Evolutionary conservation across 2,888 invertebrate genomes (phyloP), one percentile per base, ranked within the genome.

Genomic region (Tinea pellionella): DNA sequence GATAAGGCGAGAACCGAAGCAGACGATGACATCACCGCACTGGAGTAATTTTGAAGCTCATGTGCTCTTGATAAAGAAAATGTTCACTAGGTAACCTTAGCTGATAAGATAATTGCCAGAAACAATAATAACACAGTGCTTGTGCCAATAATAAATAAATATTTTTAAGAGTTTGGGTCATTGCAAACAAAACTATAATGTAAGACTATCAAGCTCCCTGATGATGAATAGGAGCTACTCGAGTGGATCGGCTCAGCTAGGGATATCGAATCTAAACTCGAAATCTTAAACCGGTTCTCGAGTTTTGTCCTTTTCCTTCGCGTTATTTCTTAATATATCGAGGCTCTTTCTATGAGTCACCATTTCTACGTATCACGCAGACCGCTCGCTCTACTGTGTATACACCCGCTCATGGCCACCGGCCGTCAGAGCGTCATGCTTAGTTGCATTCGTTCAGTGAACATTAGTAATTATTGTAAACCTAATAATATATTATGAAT

Each of bases 261-360:
- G 79, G 80, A 83, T 86, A 87, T 86, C 81, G 84, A 80, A 82
- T 86, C 79, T 79, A 81, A 84, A 86, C 84, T 85, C 84, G 87
- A 87, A 87, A 84, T 86, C 79, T 77, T 70, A 76, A 87, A 87
- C 85, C 83, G 80, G 87, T 85, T 86, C 76, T 77, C 72, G 75
- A 68, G 69, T 75, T 69, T 63, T 71, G 71, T 85, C 84, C 75
- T 74, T 75, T 68, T 85, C 80, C 70, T 64, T 63, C 74, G 65
- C 66, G 63, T 63, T 62, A 64, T 65, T 67, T 66, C 55, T 57
- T 32, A 63, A 70, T 74, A 82, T 84, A 66, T 69, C 73, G 71
- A 69, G 65, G 78, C 86, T 78, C 81, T 71, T 68, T 86, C 75
- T 68, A 70, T 87, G 87, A 86, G 74, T 86, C 87, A 86, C 85